phyloP scores from a whole-genome alignment of 2,888 invertebrate species.

The Dendrolimus pini region DNA sequence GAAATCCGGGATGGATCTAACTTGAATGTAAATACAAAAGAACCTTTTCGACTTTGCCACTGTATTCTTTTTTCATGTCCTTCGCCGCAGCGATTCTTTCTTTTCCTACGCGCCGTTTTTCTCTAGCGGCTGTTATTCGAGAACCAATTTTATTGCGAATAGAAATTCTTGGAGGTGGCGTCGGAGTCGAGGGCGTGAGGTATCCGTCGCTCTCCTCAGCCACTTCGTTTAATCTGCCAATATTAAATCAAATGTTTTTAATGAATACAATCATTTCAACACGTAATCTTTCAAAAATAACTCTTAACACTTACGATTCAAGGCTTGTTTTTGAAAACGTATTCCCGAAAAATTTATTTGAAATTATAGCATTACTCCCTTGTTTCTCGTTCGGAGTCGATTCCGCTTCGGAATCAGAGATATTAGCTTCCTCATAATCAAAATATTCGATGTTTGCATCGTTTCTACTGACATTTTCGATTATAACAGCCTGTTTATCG shows the following conservation, averaged over 20 bases:
- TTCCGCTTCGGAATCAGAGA: conserved; percentile 27
- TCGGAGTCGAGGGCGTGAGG: conserved; percentile 22
- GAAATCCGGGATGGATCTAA: conserved; percentile 13
- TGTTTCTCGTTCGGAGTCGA: conserved; percentile 23
- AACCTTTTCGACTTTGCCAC: conserved; percentile 52
- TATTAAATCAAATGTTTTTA: conserved; percentile 6
- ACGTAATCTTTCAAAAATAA: neutral
- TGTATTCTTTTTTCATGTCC: conserved; percentile 35
- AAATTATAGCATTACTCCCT: conserved; percentile 21
- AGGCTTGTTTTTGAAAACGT: conserved; percentile 35
- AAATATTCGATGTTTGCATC: conserved; percentile 31
- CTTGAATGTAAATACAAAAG: conserved; percentile 25
- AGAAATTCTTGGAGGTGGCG: conserved; percentile 33
- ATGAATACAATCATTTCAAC: neutral
- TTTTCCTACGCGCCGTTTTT: conserved; percentile 33
- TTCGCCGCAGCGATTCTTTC: conserved; percentile 29
- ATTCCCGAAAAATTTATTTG: conserved; percentile 30
- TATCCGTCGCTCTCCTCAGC: conserved; percentile 39
- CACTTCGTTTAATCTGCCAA: conserved; percentile 43
- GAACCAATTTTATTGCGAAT: conserved; percentile 50
- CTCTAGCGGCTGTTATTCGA: conserved; percentile 39
- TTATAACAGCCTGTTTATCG: conserved; percentile 20
- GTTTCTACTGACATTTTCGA: conserved; percentile 32
- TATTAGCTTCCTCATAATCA: conserved; percentile 26
- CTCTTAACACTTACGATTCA: conserved; percentile 52